These are phyloP conservation scores for Trochalopteron elliotii DNA, from an alignment of 2,113 vertebrate genomes.

Conservation along the genomic window DNA sequence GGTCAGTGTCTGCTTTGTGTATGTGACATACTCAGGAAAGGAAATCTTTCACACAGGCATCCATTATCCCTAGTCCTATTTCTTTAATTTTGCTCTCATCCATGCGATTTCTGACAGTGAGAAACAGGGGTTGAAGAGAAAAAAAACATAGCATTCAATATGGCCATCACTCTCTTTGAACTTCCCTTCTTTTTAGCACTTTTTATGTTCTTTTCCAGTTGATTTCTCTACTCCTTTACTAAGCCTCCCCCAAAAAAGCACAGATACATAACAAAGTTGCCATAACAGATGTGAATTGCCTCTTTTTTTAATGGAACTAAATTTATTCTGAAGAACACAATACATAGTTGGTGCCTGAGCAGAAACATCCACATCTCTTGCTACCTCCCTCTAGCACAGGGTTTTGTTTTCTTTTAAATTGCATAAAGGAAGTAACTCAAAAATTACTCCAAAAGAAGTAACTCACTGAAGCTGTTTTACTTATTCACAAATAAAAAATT, in stretches of 20 bases:
- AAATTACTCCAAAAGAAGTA: neutral
- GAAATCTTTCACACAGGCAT: neutral
- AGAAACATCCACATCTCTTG: neutral
- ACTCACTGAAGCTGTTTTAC: neutral
- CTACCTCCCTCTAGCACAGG: neutral
- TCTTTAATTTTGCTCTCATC: neutral
- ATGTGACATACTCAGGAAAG: neutral
- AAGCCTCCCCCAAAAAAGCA: neutral
- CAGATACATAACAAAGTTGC: neutral
- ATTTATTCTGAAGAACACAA: neutral
- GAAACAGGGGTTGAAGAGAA: neutral
- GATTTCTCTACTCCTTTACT: neutral
- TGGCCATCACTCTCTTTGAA: neutral
- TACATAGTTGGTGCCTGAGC: neutral
- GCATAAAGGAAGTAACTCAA: neutral
- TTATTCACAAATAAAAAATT: neutral
- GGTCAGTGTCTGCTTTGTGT: neutral
- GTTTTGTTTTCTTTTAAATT: neutral
- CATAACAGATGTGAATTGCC: neutral
- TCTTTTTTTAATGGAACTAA: neutral
- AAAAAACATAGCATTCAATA: fast-evolving
- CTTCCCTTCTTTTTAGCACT: neutral
- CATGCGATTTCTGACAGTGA: neutral
- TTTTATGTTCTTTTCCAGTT: neutral
- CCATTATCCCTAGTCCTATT: neutral